Conservation (phyloP, 2,888 invertebrate genomes). For the Mythimna vitellina region DNA sequence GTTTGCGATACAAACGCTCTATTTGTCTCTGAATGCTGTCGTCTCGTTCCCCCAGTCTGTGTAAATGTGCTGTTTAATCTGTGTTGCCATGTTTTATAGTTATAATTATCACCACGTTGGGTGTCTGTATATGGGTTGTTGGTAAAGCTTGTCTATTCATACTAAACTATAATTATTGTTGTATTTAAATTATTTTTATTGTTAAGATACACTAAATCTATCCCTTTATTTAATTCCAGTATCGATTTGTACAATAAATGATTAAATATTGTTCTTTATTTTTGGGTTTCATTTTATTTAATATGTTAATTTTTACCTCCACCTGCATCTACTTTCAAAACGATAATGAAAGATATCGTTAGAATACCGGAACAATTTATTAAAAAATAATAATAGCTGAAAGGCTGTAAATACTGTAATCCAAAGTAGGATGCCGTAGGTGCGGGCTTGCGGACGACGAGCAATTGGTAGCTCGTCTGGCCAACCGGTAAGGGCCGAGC, state of each 20-base stretch:
- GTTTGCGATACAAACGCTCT: neutral
- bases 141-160: conserved; percentile 77
- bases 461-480: too few species aligned
- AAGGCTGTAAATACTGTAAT: too few species aligned
- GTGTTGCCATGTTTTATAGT: conserved; percentile 73
- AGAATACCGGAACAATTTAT: too few species aligned
- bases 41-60: conserved; percentile 46
- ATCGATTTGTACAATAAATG: conserved; percentile 87
- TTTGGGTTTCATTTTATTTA: conserved; percentile 63
- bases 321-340: too few species aligned
- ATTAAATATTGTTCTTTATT: conserved; percentile 82
- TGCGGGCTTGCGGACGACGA: too few species aligned
- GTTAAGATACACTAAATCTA: conserved; percentile 81
- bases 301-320: neutral
- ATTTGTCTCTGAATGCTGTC: conserved; percentile 25
- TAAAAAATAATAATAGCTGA: too few species aligned
- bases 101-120: conserved; percentile 75
- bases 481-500: too few species aligned
- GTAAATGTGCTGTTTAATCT: conserved; percentile 56
- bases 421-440: too few species aligned
- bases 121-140: conserved; percentile 88
- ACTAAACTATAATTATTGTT: conserved; percentile 75
- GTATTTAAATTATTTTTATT: conserved; percentile 81
- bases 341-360: too few species aligned
- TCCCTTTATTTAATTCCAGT: conserved; percentile 88